Evolutionary conservation across 23 tunicate genomes (phyloP), one percentile per base, ranked within the genome.

Genomic region (Trididemnum clinides): DNA sequence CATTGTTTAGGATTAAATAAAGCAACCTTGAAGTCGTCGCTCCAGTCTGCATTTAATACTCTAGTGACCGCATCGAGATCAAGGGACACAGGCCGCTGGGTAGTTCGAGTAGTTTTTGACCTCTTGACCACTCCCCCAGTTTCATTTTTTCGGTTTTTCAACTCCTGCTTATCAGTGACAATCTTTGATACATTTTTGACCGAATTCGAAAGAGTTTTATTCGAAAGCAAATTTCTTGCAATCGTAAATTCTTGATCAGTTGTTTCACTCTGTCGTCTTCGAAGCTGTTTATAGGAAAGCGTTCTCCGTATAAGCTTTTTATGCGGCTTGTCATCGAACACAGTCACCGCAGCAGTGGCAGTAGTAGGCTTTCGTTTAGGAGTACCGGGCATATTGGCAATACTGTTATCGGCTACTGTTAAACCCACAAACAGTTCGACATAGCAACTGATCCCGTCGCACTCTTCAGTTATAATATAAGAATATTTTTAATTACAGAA

Each of bases 261-360:
- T 12, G 28, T 27, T 3, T 66, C 75, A 37, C 37, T 29, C 37
- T 28, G 19, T 5, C 25, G 57, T 30, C 50, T 51, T 27, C 65
- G 65, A 6, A 26, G 19, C 23, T 51, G 65, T 28, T 35, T 29
- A 27, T 51, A 51, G 10, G 83, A 78, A 33, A 54, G 66, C 2
- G 83, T 78, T 51, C 83, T 51, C 33, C 57, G 23, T 2, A 73
- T 73, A 36, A 73, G 80, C 57, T 73, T 73, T 26, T 73, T 73
- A 38, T 73, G 80, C 19, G 80, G 80, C 38, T 73, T 73, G 3
- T 39, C 57, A 15, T 73, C 80, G 29, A 10, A 38, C 28, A 73
- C 10, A n/a, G n/a, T n/a, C 18, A 19, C 25, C 3, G 54, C 25
- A 19, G 80, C 28, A 18, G 80, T 12, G n/a, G 20, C 54, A 28